Conservation (phyloP, 2,113 vertebrate species). For the Paramisgurnus dabryanus region DNA sequence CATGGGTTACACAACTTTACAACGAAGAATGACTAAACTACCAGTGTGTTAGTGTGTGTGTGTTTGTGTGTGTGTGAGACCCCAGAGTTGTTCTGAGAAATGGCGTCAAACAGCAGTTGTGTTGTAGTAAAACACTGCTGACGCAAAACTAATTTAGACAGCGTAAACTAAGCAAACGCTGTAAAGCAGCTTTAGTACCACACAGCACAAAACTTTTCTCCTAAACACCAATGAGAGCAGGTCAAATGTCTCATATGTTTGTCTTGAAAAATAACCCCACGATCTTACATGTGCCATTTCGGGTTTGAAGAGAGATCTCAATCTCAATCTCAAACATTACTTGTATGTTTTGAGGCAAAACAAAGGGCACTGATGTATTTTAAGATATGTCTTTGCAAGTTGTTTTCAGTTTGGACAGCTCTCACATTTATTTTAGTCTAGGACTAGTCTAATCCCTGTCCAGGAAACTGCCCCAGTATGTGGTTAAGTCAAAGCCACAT, state of each 20-base stretch:
- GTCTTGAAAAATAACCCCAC: too few species aligned
- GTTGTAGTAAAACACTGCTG: slow-evolving; percentile 54
- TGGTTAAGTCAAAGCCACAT: too few species aligned
- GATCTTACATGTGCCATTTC: not conserved
- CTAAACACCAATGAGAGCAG: not conserved
- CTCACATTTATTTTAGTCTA: too few species aligned
- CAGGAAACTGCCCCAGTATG: too few species aligned
- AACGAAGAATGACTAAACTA: slow-evolving; percentile 71
- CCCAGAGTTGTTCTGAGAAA: slow-evolving; percentile 66
- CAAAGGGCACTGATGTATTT: too few species aligned
- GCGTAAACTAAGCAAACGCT: slow-evolving; percentile 14
- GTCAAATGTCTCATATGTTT: not conserved
- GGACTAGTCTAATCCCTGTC: too few species aligned
- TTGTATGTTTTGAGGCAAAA: too few species aligned
- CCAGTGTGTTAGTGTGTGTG: slow-evolving; percentile 63
- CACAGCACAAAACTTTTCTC: not conserved
- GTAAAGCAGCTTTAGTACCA: not conserved
- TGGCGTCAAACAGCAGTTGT: slow-evolving; percentile 64
- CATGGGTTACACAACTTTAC: slow-evolving; percentile 69
- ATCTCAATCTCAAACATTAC: too few species aligned
- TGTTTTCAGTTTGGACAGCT: too few species aligned
- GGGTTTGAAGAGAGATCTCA: not conserved
- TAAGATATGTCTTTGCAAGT: too few species aligned
- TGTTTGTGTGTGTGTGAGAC: slow-evolving; percentile 40
- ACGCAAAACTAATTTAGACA: slow-evolving; percentile 57